Evolutionary conservation across 2,888 invertebrate species (phyloP), one percentile per base, ranked within the genome.

Genomic region (Euplexia lucipara): DNA sequence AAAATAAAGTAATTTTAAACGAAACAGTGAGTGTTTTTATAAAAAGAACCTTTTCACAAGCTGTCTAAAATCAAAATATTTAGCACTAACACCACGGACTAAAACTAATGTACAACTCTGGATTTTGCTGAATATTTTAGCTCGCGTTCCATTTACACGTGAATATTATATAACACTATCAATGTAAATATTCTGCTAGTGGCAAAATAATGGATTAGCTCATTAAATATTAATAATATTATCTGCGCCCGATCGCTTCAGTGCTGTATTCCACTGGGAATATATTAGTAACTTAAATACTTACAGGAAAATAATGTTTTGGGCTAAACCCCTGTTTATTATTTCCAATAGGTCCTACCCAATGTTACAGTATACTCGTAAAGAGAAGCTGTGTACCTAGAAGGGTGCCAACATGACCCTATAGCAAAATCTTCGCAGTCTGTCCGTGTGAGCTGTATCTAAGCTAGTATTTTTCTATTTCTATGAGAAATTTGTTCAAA

Each of bases 131-230:
- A 69, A 69, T 75, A 62, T 44, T 56, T 35, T 26, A 68, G 9
- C 10, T 39, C 9, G 8, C 30, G 34, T 48, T 57, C 70, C 51
- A 75, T 72, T 75, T 52, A 35, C 18, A 52, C 42, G 44, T 70
- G 30, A 75, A 70, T 72, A 62, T 48, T 68, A 35, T 30, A 72
- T 30, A 72, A 48, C 30, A 22, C 47, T 56, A 60, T 34, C 20
- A 48, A 56, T 51, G 47, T 61, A 75, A 52, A 45, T 70, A 44
- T 57, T 57, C 47, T 41, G 62, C 20, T 47, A 52, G 35, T 53
- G 54, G 51, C 30, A 41, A 70, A 75, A 75, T 70, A 72, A 72
- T 57, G 52, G 56, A 69, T 75, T 41, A 75, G 10, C 26, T 56
- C 30, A 75, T 72, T 56, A 52, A 69, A 75, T 32, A 72, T 69